These are phyloP conservation scores for Archocentrus centrarchus DNA, from an alignment of 2,113 vertebrate species.

Conservation along the genomic window DNA sequence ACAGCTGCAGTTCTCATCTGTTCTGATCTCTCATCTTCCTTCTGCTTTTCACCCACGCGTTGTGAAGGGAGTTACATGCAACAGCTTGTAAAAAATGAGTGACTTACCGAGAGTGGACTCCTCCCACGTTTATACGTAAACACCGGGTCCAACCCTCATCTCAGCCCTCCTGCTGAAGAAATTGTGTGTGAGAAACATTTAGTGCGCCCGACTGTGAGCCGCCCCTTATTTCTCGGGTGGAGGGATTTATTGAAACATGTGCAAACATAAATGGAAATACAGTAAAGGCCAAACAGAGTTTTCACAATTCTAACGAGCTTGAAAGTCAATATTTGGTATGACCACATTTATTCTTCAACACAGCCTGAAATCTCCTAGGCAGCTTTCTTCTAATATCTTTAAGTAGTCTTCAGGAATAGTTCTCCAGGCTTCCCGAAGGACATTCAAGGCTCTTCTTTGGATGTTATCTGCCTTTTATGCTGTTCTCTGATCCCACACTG, in stretches of 20 bases:
- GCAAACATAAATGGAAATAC: background rate
- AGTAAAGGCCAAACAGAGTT: background rate
- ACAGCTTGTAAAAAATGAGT: constrained; percentile 61
- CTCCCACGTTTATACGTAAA: constrained; percentile 54
- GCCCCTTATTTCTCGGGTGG: background rate
- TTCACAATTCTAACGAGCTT: background rate
- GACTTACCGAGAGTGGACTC: constrained; percentile 50
- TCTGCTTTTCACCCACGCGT: constrained; percentile 57
- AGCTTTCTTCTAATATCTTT: background rate
- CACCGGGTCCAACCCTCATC: background rate
- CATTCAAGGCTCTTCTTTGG: background rate
- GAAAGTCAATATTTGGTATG: background rate
- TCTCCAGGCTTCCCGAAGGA: background rate
- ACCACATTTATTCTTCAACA: background rate
- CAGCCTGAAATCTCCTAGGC: background rate
- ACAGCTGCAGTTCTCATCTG: constrained; percentile 35
- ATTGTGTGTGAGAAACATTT: background rate
- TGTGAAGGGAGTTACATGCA: constrained; percentile 56
- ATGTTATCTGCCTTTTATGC: background rate
- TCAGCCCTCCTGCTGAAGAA: background rate
- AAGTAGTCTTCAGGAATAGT: background rate
- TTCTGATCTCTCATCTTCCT: constrained; percentile 25
- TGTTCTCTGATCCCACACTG: background rate
- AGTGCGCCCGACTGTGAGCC: background rate
- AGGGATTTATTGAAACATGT: background rate